Evolutionary conservation across 2,797 vertebrate species (phyloP), one percentile per base, ranked within the genome.

Genomic region (Epinephelus coioides): DNA sequence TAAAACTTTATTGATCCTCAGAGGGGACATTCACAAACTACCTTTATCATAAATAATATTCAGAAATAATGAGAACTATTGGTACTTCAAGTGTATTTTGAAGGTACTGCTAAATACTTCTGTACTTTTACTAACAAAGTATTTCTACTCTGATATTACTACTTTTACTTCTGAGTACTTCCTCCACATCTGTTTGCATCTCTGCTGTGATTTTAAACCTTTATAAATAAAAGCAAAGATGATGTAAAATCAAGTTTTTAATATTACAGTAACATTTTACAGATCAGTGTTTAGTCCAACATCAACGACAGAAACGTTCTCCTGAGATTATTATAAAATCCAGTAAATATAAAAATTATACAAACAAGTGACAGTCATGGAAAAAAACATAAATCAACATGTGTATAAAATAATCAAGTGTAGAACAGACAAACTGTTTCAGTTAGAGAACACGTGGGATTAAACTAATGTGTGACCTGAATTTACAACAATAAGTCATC

Each of bases 311-410:
- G 10, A 63, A 54, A 69, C 17, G 13, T 34, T 70, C n/a, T 69
- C 78, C 78, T 87, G 78, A 82, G 68, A 69, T 60, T 78, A 69
- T 60, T n/a, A 63, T 49, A 76, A 49, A 66, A 59, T 49, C 19
- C 68, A 73, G 25, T 49, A 59, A 73, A 66, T 66, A 78, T 54
- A 72, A 76, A 84, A 62, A 54, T 5, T 2, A 64, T 49, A 62
- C 38, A 65, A 55, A 73, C 4, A 43, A 43, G 61, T 70, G 73
- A 60, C 0, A n/a, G 1, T 47, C 65, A 30, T 19, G 21, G n/a
- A 43, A 30, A 49, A 49, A 67, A 71, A 46, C 34, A 62, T 18
- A 54, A 69, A 63, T 56, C 34, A 51, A n/a, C 17, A 21, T 38
- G 13, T 23, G 1, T 47, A 54, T 17, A 34, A 43, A 11, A 43